Conservation (phyloP, 2,888 invertebrate species). For the Pristionchus arcanus region DNA sequence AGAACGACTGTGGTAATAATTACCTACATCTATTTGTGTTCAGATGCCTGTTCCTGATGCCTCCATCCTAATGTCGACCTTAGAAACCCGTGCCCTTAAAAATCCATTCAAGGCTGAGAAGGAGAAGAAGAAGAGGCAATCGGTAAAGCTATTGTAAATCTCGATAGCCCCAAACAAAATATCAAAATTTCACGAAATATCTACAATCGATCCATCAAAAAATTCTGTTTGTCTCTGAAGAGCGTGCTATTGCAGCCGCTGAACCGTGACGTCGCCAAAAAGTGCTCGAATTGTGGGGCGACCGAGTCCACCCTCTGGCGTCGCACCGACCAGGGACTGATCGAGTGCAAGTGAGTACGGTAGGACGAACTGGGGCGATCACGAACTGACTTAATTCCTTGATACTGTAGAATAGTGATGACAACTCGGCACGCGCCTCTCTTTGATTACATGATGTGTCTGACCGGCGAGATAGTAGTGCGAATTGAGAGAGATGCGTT, state of each 20-base stretch:
- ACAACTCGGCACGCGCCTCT: too few species aligned
- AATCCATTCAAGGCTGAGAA: neutral
- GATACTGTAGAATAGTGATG: neutral
- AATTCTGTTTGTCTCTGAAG: neutral
- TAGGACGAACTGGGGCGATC: neutral
- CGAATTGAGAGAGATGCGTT: too few species aligned
- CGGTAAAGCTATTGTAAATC: too few species aligned
- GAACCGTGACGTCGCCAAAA: neutral
- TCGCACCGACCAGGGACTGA: neutral
- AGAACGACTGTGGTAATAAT: too few species aligned
- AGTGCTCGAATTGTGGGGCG: neutral
- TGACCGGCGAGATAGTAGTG: too few species aligned
- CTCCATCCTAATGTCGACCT: neutral
- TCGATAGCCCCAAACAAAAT: too few species aligned
- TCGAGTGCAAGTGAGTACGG: constrained; percentile 46
- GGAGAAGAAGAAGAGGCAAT: neutral
- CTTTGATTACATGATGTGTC: too few species aligned
- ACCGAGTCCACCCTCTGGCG: constrained; percentile 8
- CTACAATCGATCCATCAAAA: too few species aligned
- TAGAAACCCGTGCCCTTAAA: neutral
- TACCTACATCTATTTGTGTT: neutral
- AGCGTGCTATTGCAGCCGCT: neutral
- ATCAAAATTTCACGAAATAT: too few species aligned
- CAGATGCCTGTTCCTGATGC: neutral
- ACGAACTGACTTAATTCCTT: neutral